Conservation (phyloP, 2,113 vertebrate genomes). For the Platysternon megacephalum region DNA sequence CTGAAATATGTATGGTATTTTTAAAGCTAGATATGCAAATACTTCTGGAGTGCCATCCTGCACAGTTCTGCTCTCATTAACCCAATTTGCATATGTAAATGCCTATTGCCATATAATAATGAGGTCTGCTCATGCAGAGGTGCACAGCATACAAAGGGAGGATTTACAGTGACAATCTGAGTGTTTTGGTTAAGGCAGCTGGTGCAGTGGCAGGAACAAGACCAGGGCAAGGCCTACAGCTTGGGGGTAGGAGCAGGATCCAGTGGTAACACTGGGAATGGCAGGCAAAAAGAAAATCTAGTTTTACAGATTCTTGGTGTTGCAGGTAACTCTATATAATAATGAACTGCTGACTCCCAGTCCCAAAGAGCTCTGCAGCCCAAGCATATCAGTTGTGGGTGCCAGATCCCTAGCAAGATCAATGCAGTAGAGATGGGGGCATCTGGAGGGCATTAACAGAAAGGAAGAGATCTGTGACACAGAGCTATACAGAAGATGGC, state of each 20-base stretch:
- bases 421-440: constrained; percentile 14
- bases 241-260: background rate
- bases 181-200: constrained; percentile 46
- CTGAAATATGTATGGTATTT: constrained; percentile 60
- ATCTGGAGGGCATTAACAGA: constrained; percentile 10
- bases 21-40: constrained; percentile 74
- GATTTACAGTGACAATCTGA: constrained; percentile 19
- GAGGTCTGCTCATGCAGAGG: constrained; percentile 67
- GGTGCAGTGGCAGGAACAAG: constrained; percentile 9
- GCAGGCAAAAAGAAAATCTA: constrained; percentile 31
- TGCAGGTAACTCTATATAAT: background rate
- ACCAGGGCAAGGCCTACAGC: background rate
- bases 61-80: constrained; percentile 75
- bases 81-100: constrained; percentile 76
- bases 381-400: background rate
- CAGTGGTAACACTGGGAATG: background rate
- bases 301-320: background rate
- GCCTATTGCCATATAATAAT: constrained; percentile 72
- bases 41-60: constrained; percentile 66
- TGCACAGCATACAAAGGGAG: constrained; percentile 60
- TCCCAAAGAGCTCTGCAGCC: background rate
- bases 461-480: constrained; percentile 40
- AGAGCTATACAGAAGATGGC: background rate
- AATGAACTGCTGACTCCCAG: background rate
- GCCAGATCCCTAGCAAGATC: background rate